Evolutionary conservation across 1,140 invertebrate species (phyloP).

Genomic region (Cydia splendana): DNA sequence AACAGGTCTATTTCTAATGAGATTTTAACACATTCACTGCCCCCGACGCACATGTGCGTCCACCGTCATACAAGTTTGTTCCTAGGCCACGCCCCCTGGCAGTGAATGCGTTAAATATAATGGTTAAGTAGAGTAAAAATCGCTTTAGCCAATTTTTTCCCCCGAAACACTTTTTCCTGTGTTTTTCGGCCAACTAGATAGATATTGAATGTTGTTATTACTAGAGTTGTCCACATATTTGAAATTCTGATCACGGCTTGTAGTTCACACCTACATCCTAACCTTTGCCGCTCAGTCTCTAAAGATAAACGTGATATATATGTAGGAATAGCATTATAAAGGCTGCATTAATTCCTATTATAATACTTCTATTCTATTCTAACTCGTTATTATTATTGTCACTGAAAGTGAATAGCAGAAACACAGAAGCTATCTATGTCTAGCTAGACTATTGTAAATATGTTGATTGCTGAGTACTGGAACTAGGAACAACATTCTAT

Average conservation of each 20-base stretch:
- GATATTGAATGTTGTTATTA: slow-evolving; percentile 8
- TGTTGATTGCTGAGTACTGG: neutral
- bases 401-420: too few relatives aligned
- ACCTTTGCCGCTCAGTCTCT: neutral
- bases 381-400: neutral
- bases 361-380: neutral
- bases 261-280: neutral
- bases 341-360: neutral
- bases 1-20: too few relatives aligned
- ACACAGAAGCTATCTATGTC: neutral
- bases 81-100: too few relatives aligned
- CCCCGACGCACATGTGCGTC: too few relatives aligned
- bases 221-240: neutral
- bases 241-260: slow-evolving; percentile 17
- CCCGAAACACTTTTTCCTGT: too few relatives aligned
- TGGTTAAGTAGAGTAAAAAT: too few relatives aligned
- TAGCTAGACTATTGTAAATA: neutral
- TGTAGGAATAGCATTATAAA: neutral
- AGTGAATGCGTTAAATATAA: too few relatives aligned
- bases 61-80: too few relatives aligned
- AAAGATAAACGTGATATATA: neutral
- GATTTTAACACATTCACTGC: too few relatives aligned
- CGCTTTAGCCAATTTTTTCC: too few relatives aligned
- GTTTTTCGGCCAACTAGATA: too few relatives aligned
- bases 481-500: slow-evolving; percentile 3